These are phyloP conservation scores for Serripes groenlandicus DNA, from an alignment of 2,888 invertebrate genomes.

Conservation along the genomic window DNA sequence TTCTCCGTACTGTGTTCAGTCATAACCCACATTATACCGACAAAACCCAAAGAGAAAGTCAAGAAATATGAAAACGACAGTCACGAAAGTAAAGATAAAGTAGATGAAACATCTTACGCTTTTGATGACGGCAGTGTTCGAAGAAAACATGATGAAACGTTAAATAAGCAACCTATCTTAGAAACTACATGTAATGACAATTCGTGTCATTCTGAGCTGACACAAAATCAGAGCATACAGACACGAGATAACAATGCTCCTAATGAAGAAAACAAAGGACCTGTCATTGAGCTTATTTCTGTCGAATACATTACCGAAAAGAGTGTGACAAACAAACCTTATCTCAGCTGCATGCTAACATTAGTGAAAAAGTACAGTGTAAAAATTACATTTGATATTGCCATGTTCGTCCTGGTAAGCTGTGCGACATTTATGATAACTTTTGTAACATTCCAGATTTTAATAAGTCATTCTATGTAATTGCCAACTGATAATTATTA, in stretches of 20 bases:
- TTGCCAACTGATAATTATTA: too few relatives aligned
- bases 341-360: not conserved
- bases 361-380: not conserved
- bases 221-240: not conserved
- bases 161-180: not conserved
- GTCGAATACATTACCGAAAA: not conserved
- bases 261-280: not conserved
- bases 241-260: not conserved
- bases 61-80: not conserved
- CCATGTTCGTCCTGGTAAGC: not conserved
- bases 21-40: not conserved
- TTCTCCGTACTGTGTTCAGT: not conserved
- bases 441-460: not conserved
- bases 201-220: not conserved
- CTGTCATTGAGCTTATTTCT: not conserved
- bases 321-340: not conserved
- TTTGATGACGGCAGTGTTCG: too few relatives aligned
- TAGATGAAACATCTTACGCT: too few relatives aligned
- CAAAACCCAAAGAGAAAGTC: not conserved
- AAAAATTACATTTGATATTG: not conserved
- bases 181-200: not conserved
- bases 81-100: not conserved
- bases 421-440: not conserved
- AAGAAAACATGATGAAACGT: too few relatives aligned
- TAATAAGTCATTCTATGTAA: not conserved